These are phyloP conservation scores for Oreochromis aureus DNA, from an alignment of 2,113 vertebrate species.

Conservation along the genomic window DNA sequence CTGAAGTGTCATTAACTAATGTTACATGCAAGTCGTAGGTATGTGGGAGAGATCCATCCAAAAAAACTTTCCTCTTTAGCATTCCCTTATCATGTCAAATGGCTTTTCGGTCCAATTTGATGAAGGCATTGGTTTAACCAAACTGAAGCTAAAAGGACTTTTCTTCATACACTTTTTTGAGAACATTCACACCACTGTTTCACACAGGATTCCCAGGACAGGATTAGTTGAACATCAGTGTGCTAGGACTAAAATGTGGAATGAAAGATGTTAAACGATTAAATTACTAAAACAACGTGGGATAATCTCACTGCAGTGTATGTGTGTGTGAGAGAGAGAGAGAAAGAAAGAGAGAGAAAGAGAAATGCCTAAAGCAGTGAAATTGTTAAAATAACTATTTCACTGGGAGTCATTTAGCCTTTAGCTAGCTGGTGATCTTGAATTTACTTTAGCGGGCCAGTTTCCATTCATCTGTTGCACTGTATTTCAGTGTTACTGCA, in stretches of 20 bases:
- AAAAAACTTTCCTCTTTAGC: fast-evolving
- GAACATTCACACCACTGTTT: neutral
- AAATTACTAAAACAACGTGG: neutral
- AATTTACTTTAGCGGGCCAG: neutral
- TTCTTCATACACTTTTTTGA: neutral
- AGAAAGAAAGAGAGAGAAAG: neutral
- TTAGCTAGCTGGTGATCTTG: neutral
- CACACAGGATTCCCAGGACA: neutral
- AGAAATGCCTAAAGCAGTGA: neutral
- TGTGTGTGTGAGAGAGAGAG: fast-evolving
- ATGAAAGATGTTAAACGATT: neutral
- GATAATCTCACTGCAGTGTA: neutral
- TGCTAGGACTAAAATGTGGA: neutral
- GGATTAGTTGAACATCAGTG: neutral
- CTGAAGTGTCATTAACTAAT: neutral
- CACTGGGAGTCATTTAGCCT: neutral
- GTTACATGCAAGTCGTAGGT: neutral
- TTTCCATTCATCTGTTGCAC: neutral
- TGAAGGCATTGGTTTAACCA: neutral
- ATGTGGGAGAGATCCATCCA: fast-evolving
- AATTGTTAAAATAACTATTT: neutral
- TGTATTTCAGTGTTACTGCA: neutral
- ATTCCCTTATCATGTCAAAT: fast-evolving
- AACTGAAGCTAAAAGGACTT: neutral
- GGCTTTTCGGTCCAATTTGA: neutral